These are phyloP conservation scores for Neoarius graeffei DNA, from an alignment of 2,113 vertebrate genomes.

Conservation along the genomic window DNA sequence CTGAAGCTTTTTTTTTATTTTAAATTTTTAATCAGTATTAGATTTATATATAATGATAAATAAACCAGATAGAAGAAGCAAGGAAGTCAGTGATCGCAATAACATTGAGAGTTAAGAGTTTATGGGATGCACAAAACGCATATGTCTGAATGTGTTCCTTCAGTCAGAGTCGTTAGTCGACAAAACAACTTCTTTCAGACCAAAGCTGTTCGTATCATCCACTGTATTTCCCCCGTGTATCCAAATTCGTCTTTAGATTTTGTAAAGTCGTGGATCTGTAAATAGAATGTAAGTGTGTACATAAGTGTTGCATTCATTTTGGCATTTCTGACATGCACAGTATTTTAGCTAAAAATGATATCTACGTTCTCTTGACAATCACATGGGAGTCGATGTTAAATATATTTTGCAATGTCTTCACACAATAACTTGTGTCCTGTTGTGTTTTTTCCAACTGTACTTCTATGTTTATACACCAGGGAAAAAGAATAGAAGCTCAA, in stretches of 20 bases:
- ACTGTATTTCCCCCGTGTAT: constrained; percentile 20
- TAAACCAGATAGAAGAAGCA: not conserved
- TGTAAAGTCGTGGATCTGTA: constrained; percentile 64
- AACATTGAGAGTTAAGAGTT: not conserved
- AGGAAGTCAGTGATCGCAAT: not conserved
- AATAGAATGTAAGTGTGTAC: constrained; percentile 64
- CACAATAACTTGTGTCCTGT: constrained; percentile 25
- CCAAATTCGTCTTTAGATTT: constrained; percentile 55
- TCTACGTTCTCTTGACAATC: constrained; percentile 70
- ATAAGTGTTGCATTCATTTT: constrained; percentile 54
- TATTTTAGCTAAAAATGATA: constrained; percentile 54
- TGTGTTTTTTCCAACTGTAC: constrained; percentile 25
- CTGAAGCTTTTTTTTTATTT: not conserved
- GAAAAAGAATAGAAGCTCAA: not conserved
- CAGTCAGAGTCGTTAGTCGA: not conserved
- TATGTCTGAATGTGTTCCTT: not conserved
- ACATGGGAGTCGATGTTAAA: constrained; percentile 70
- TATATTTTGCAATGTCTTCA: constrained; percentile 63
- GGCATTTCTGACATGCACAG: constrained; percentile 58
- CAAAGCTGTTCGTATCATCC: constrained; percentile 43
- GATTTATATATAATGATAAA: not conserved
- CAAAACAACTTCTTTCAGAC: constrained; percentile 42
- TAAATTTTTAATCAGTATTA: not conserved
- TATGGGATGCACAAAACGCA: not conserved
- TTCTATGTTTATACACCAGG: not conserved